Conservation (phyloP, 2,113 vertebrate genomes). For the Ramphastos sulfuratus region DNA sequence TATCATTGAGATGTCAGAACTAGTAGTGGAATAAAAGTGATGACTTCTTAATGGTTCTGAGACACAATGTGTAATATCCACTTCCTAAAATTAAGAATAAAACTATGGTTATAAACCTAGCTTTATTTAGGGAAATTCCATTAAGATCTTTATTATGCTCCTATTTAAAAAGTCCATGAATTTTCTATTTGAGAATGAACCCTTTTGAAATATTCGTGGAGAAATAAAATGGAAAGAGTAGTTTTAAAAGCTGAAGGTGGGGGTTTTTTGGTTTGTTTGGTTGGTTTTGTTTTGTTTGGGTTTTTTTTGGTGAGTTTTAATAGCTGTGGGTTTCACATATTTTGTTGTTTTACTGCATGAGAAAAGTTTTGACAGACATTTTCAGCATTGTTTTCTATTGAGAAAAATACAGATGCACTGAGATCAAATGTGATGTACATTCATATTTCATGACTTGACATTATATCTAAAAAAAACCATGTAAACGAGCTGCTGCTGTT, state of each 20-base stretch:
- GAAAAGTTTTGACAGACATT: not conserved
- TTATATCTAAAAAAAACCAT: not conserved
- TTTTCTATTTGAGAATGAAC: not conserved
- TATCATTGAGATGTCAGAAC: not conserved
- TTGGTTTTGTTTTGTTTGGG: too few species aligned
- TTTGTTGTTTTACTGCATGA: not conserved
- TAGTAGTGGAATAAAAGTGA: not conserved
- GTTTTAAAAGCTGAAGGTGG: not conserved
- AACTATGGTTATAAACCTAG: not conserved
- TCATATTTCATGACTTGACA: not conserved
- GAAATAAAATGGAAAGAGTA: not conserved
- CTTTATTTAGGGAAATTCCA: not conserved
- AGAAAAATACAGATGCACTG: not conserved
- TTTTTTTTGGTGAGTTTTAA: not conserved
- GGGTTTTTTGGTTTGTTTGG: too few species aligned
- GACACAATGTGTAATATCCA: not conserved
- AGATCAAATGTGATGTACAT: not conserved
- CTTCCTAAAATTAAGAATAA: not conserved
- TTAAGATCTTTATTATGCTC: conserved; percentile 2
- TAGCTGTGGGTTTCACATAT: not conserved
- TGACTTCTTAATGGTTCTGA: not conserved
- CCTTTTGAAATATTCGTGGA: not conserved
- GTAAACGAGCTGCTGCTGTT: not conserved
- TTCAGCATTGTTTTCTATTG: not conserved
- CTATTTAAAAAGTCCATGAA: not conserved